Conservation (phyloP, 2,113 vertebrate genomes). For the Myotis lucifugus region DNA sequence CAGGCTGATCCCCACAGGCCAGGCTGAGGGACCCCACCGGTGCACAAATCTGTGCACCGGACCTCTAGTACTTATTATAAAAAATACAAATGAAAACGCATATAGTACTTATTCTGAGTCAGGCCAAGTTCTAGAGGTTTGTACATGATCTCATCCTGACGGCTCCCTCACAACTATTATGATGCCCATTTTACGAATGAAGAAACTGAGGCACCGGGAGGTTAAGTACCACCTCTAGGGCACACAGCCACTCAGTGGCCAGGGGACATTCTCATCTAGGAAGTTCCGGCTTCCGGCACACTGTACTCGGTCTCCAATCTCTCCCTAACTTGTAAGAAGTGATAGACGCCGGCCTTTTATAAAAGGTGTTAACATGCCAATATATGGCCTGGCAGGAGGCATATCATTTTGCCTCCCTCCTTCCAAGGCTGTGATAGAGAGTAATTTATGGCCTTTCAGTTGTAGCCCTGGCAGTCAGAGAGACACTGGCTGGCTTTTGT, state of each 20-base stretch:
- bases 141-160: background rate
- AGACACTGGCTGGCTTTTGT: background rate
- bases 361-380: background rate
- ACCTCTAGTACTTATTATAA: background rate
- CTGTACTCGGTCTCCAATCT: background rate
- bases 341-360: background rate
- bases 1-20: too few species aligned
- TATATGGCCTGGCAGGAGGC: background rate
- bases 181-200: background rate
- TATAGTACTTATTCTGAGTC: background rate
- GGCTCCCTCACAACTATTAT: background rate
- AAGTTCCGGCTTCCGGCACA: background rate
- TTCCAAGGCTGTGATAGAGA: background rate
- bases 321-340: background rate
- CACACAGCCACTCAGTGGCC: background rate
- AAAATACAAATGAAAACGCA: background rate
- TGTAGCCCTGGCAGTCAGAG: background rate
- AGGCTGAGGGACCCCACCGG: too few species aligned
- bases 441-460: background rate
- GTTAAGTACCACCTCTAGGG: background rate
- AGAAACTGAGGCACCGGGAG: background rate
- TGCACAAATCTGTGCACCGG: too few species aligned
- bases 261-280: background rate
- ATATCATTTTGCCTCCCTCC: background rate
- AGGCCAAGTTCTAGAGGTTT: background rate